Evolutionary conservation across 2,797 vertebrate species (phyloP).

Genomic region (Pseudochromis fuscus): DNA sequence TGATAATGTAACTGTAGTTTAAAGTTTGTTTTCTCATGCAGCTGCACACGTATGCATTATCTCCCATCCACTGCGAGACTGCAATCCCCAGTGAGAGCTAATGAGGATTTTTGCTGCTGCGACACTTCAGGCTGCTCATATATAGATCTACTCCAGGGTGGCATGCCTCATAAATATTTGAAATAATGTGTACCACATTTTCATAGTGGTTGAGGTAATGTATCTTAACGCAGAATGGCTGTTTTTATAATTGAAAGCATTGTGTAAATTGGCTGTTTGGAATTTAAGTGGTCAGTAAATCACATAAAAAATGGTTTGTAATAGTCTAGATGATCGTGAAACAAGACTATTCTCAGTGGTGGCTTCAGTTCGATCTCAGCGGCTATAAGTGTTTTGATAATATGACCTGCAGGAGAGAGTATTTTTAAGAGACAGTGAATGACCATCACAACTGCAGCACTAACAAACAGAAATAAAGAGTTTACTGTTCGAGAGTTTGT

Average conservation of each 20-base stretch:
- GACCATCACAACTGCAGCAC: neutral
- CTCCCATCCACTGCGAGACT: neutral
- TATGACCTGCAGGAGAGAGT: neutral
- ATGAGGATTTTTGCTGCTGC: conserved; percentile 19
- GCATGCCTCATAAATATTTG: neutral
- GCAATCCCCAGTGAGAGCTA: conserved; percentile 6
- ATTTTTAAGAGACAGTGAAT: conserved; percentile 20
- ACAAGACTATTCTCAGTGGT: conserved; percentile 7
- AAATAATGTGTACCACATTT: neutral
- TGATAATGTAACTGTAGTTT: neutral
- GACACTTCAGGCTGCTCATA: conserved; percentile 6
- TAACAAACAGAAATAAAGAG: neutral
- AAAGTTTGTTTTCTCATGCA: conserved; percentile 1
- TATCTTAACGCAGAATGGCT: neutral
- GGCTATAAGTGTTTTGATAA: conserved; percentile 4
- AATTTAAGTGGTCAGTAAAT: neutral
- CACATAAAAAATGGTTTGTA: neutral
- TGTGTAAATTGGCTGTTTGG: neutral
- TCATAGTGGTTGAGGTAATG: neutral
- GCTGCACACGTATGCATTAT: neutral
- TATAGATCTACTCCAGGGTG: conserved; percentile 6
- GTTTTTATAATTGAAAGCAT: neutral
- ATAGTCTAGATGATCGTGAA: too few relatives aligned
- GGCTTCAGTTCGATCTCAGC: neutral
- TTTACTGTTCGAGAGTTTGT: neutral